phyloP scores from a whole-genome alignment of 2,888 invertebrate genomes.

The Euplagia quadripunctaria region DNA sequence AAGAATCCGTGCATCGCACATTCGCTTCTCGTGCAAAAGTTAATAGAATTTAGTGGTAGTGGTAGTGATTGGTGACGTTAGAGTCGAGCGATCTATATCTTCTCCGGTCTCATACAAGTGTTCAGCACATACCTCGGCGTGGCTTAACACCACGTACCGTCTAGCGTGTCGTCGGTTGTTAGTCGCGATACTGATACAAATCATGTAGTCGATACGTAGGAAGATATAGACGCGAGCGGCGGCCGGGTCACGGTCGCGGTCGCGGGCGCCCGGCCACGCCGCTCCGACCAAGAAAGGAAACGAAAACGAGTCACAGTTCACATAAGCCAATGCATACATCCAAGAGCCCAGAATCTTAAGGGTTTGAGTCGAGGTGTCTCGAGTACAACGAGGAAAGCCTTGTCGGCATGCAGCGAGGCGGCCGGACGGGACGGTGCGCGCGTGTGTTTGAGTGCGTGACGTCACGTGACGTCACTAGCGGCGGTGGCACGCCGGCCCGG shows the following conservation, averaged over 20 bases:
- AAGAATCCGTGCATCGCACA: constrained; percentile 87
- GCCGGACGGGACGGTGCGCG: constrained; percentile 69
- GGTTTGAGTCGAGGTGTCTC: constrained; percentile 86
- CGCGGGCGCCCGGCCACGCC: constrained; percentile 71
- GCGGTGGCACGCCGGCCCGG: constrained; percentile 56
- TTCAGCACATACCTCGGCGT: constrained; percentile 66
- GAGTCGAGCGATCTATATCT: constrained; percentile 84
- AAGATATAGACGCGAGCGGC: constrained; percentile 83
- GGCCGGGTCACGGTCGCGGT: constrained; percentile 73
- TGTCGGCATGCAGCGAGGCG: constrained; percentile 84
- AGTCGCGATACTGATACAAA: constrained; percentile 54
- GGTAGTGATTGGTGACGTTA: constrained; percentile 81
- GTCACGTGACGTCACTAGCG: constrained; percentile 26
- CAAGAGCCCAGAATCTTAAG: constrained; percentile 88
- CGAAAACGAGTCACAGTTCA: constrained; percentile 88
- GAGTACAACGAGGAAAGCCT: constrained; percentile 85
- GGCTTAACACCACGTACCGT: constrained; percentile 56
- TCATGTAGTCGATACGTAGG: constrained; percentile 58
- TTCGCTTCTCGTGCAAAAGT: constrained; percentile 87
- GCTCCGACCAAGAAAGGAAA: constrained; percentile 86
- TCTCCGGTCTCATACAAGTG: constrained; percentile 59
- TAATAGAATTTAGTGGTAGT: constrained; percentile 80
- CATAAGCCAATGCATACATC: constrained; percentile 88
- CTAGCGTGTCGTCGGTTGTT: constrained; percentile 57
- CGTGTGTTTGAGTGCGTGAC: constrained; percentile 58